Base-by-base conservation (phyloP, 2,888 invertebrate genomes). In the Epinotia bilunana region DNA sequence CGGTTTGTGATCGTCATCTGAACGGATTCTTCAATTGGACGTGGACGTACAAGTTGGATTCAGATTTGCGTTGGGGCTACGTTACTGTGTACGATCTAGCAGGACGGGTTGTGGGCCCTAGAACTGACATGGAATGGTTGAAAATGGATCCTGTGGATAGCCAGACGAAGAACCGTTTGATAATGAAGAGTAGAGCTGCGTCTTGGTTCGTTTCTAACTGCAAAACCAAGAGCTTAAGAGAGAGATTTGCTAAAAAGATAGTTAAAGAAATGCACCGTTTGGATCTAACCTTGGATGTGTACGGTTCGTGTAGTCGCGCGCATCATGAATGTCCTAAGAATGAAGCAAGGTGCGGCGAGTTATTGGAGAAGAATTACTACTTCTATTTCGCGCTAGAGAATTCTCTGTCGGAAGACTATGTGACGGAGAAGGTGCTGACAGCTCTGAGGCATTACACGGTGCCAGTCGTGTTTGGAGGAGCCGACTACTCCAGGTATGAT, bases 381-480 rank as follows among this genome's bases (percentile, higher is more conserved):
- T 92, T 92, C 79, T 92, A 90, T 80, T 85, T 92, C 11, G 88
- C 91, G 2, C 91, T 91, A 69, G 92, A 92, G 78, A 91, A 90
- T 77, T 82, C 90, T 13, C 68, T 91, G 0, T 87, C 87, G 68
- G 90, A 88, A n/a, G 92, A 93, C 82, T 92, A 91, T 73, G 89
- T 92, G 0, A 90, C 92, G 2, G 91, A 93, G 78, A 92, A 91
- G 77, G 73, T 92, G 39, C 77, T 91, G 13, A 80, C 88, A 76
- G 88, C 94, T 53, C 84, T 95, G n/a, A 94, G 95, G 79, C 94
- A 95, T 83, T 91, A 95, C 82, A 92, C 96, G 1, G 91, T 96
- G 16, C 96, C 96, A 0, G 93, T 96, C 6, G 96, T 96, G 5
- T 96, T 95, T 88, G 96, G 96, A 1, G 95, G 95, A 61, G 95